Evolutionary conservation across 2,113 vertebrate genomes (phyloP).

Genomic region (Sceloporus tristichus): DNA sequence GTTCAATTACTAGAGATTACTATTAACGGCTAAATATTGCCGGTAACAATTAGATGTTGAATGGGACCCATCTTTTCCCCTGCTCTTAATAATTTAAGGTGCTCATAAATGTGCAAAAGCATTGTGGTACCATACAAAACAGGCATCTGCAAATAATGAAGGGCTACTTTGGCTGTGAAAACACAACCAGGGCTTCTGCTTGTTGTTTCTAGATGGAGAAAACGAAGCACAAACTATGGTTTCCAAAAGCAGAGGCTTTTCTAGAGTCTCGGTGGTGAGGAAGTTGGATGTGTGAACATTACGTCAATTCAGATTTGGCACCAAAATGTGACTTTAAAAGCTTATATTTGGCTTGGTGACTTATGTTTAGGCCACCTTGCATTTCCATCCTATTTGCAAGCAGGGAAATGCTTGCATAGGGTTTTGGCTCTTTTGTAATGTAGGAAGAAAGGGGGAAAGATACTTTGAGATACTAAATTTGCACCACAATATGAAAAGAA

Average conservation of each 20-base stretch:
- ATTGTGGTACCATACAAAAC: background rate
- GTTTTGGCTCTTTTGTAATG: background rate
- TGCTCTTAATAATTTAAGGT: conserved; percentile 40
- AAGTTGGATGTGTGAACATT: too few species aligned
- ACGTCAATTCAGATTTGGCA: too few species aligned
- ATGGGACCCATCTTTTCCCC: conserved; percentile 24
- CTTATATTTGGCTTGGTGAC: too few species aligned
- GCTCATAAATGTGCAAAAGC: background rate
- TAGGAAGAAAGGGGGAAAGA: too few species aligned
- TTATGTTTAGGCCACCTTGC: too few species aligned
- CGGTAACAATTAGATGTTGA: conserved; percentile 35
- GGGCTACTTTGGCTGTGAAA: background rate
- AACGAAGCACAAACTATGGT: background rate
- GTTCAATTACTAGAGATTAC: conserved; percentile 57
- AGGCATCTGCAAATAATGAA: background rate
- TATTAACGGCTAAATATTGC: conserved; percentile 42
- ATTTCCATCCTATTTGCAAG: too few species aligned
- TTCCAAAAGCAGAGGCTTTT: background rate
- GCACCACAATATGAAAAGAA: too few species aligned
- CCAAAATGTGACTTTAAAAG: background rate
- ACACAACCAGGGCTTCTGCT: background rate
- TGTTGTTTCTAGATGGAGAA: background rate
- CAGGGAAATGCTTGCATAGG: background rate
- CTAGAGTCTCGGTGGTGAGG: too few species aligned
- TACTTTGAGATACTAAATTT: background rate